A percentile compares a stretch with the other conserved stretches of the same genome.
These are phyloP conservation scores for Caenorhabditis wallacei DNA, from an alignment of 2,888 invertebrate genomes.

Conservation along the genomic window DNA sequence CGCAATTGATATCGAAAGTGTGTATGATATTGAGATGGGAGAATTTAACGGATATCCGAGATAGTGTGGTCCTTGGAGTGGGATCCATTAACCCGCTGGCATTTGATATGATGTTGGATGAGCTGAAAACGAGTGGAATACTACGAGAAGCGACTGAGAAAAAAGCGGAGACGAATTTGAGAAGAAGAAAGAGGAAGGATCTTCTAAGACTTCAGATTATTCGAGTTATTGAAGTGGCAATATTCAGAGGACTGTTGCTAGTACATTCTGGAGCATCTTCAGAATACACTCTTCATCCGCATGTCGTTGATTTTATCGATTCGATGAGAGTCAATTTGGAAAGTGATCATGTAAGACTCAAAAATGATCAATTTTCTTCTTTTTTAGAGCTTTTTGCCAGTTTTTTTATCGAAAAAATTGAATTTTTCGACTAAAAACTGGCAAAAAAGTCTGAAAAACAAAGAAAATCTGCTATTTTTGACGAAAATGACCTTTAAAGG, in stretches of 20 bases:
- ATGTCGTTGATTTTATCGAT: slow-evolving; percentile 95
- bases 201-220: slow-evolving; percentile 94
- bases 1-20: slow-evolving; percentile 67
- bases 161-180: slow-evolving; percentile 91
- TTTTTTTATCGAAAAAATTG: no score
- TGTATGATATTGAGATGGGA: slow-evolving; percentile 93
- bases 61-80: slow-evolving; percentile 92
- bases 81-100: slow-evolving; percentile 96
- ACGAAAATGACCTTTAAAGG: no score
- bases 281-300: slow-evolving; percentile 87
- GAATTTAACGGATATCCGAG: slow-evolving; percentile 91
- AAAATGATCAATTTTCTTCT: no score
- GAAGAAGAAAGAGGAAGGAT: slow-evolving; percentile 92
- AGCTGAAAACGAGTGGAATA: slow-evolving; percentile 88
- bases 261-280: slow-evolving; percentile 89
- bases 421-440: no score
- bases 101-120: slow-evolving; percentile 97
- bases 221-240: slow-evolving; percentile 89
- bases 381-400: no score
- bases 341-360: slow-evolving; percentile 68
- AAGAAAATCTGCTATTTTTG: no score
- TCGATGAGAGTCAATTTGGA: slow-evolving; percentile 94
- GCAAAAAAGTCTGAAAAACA: no score
- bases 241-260: slow-evolving; percentile 77
- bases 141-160: slow-evolving; percentile 90